Evolutionary conservation across 2,888 invertebrate genomes (phyloP), one percentile per base, ranked within the genome.

Genomic region (Orthosia cruda): DNA sequence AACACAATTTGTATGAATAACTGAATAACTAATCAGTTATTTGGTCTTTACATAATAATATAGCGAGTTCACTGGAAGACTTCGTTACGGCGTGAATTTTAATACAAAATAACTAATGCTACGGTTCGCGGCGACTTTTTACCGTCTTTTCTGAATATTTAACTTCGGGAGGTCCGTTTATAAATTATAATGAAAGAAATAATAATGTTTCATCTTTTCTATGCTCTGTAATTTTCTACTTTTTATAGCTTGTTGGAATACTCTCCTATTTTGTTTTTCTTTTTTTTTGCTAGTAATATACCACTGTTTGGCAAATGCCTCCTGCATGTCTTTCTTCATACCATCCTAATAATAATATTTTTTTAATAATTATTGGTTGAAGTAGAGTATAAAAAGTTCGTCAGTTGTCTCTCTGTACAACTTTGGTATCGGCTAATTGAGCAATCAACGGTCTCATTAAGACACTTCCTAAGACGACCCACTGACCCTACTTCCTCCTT

Each of bases 1-100:
- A 71, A 70, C 81, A 78, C 72, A 83, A 85, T 81, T 85, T 85
- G 75, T 81, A 81, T 78, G 80, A 79, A 86, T 86, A 82, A 70
- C 81, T 86, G 73, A 85, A 75, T 77, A 76, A 63, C 55, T 76
- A 82, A 85, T 74, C 72, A 79, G 78, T 74, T 66, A 70, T 74
- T 83, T 81, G 70, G 47, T 72, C 74, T 81, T 83, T 74, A 83
- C 70, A 69, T 77, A 84, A 82, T 69, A 74, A 75, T 82, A 75
- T 40, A 73, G 72, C 69, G 52, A 62, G 67, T 73, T 78, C 59
- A 71, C 61, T 68, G 74, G 67, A 74, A 68, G 67, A 83, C 81
- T 80, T 72, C 62, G 71, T 78, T 67, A 77, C 70, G 59, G 26
- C 49, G 74, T 70, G 70, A 83, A 83, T 77, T 83, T 83, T 77